A percentile compares a stretch with the other conserved stretches of the same genome.
Conservation (phyloP, 2,888 invertebrate genomes). For the Amblyteles armatorius region DNA sequence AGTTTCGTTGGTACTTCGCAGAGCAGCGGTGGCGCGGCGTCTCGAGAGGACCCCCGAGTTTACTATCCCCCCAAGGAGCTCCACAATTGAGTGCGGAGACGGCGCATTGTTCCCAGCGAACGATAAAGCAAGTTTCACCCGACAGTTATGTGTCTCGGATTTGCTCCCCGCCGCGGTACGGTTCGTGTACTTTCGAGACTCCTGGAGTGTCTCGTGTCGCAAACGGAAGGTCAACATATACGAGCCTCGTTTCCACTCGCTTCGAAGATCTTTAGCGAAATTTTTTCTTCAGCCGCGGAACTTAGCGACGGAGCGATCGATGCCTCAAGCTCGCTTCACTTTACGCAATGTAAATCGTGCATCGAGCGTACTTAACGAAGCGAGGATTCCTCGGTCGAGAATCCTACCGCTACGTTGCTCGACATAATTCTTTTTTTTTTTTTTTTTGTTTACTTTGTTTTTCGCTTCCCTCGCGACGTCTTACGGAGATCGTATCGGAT, state of each 20-base stretch:
- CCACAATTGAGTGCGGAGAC: constrained; percentile 22
- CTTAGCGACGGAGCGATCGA: constrained; percentile 1
- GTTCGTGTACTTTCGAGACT: constrained; percentile 1
- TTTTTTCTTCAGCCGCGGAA: background rate
- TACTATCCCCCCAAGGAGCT: constrained; percentile 2
- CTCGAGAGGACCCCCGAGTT: constrained; percentile 28
- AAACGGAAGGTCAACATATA: constrained; percentile 28
- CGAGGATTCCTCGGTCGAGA: constrained; percentile 10
- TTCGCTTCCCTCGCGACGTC: background rate
- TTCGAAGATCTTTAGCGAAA: background rate
- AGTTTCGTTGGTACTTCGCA: constrained; percentile 3
- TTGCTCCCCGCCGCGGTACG: constrained; percentile 32
- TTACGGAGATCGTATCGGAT: constrained; percentile 30
- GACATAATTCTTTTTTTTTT: constrained; percentile 34
- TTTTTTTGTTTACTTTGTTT: background rate
- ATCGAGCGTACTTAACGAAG: background rate
- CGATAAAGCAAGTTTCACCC: constrained; percentile 58
- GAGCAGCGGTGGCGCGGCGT: constrained; percentile 10
- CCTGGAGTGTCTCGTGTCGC: constrained; percentile 20
- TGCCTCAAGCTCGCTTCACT: background rate
- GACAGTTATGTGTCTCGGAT: constrained; percentile 60
- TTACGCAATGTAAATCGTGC: background rate
- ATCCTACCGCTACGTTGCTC: background rate
- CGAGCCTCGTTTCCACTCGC: constrained; percentile 25
- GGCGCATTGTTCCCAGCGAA: constrained; percentile 58